phyloP scores from a whole-genome alignment of 1,140 invertebrate genomes.

The Lordiphosa collinella region DNA sequence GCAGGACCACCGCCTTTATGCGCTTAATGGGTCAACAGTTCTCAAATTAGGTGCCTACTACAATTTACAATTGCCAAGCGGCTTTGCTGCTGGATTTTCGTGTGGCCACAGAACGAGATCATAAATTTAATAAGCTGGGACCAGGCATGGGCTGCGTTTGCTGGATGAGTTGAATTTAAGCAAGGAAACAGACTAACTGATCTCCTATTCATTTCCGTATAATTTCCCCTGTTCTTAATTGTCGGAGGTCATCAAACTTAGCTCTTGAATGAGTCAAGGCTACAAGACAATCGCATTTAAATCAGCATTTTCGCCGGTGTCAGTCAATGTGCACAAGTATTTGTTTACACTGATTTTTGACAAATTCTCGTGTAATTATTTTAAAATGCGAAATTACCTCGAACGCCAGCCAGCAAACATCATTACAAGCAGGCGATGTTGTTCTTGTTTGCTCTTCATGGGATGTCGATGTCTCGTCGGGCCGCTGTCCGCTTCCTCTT shows the following conservation, averaged over 20 bases:
- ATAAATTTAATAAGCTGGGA: constrained; percentile 60
- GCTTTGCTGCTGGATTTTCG: constrained; percentile 56
- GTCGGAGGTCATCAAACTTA: constrained; percentile 49
- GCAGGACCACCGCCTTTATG: constrained; percentile 8
- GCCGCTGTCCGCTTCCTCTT: constrained; percentile 60
- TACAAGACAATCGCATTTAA: constrained; percentile 27
- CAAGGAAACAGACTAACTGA: neutral
- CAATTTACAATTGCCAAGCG: constrained; percentile 56
- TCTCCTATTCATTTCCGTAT: neutral
- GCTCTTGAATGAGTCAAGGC: constrained; percentile 33
- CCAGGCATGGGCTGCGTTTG: neutral
- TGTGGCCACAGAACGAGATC: constrained; percentile 34
- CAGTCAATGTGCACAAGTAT: constrained; percentile 10
- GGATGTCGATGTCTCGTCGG: constrained; percentile 44
- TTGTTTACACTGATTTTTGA: constrained; percentile 28
- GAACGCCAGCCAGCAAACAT: constrained; percentile 43
- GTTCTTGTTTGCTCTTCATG: constrained; percentile 44
- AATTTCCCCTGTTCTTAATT: constrained; percentile 12
- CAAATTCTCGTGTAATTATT: constrained; percentile 63
- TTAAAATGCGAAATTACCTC: constrained; percentile 67
- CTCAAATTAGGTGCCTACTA: constrained; percentile 72
- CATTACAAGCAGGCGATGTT: constrained; percentile 25
- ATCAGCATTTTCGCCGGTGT: constrained; percentile 14
- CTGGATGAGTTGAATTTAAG: neutral
- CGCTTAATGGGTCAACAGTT: constrained; percentile 71